These are phyloP conservation scores for Eristalinus aeneus DNA, from an alignment of 2,888 invertebrate species.

Conservation along the genomic window DNA sequence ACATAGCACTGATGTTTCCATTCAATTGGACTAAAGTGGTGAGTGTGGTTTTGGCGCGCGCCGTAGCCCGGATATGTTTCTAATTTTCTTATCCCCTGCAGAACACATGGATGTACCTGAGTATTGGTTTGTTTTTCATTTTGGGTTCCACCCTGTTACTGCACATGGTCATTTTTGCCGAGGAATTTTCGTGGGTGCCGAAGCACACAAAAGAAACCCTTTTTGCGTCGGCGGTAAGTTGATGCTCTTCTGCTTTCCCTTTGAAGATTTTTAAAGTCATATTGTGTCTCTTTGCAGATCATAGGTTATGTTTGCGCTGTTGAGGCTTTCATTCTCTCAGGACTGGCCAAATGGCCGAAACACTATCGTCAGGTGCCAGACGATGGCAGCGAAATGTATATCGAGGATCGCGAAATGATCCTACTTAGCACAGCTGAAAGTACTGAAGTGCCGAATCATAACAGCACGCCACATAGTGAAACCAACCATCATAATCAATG, in stretches of 20 bases:
- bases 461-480: conserved; percentile 76
- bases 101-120: conserved; percentile 88
- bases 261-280: not conserved
- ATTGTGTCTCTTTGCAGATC: conserved; percentile 80
- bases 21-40: conserved; percentile 91
- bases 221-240: conserved; percentile 84
- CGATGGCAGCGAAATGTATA: conserved; percentile 83
- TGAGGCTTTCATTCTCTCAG: conserved; percentile 83
- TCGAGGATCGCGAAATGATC: conserved; percentile 82
- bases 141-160: conserved; percentile 86
- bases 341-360: conserved; percentile 83
- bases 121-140: conserved; percentile 87
- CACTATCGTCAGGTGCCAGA: conserved; percentile 84
- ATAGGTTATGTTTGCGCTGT: conserved; percentile 84
- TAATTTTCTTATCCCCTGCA: conserved; percentile 73
- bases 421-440: conserved; percentile 81
- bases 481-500: conserved; percentile 79
- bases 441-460: conserved; percentile 79
- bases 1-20: conserved; percentile 89
- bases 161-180: conserved; percentile 85
- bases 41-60: conserved; percentile 78
- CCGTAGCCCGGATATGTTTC: not conserved
- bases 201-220: conserved; percentile 87
- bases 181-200: conserved; percentile 86
- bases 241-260: not conserved